A percentile compares a stretch with the other conserved stretches of the same genome.
These are phyloP conservation scores for Apamea monoglypha DNA, from an alignment of 2,888 invertebrate species.

Conservation along the genomic window DNA sequence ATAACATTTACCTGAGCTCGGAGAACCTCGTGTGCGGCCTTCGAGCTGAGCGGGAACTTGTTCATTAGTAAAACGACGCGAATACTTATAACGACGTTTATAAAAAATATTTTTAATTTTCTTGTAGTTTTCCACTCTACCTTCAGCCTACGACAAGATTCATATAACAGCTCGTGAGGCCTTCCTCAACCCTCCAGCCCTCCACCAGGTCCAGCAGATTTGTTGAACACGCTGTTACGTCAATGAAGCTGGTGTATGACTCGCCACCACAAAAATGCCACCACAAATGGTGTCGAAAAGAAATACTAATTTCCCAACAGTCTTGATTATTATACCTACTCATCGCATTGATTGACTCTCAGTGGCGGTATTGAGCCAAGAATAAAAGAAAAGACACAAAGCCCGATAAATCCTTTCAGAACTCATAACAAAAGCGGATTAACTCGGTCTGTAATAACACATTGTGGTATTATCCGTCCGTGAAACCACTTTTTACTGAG, in stretches of 20 bases:
- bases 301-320: conserved; percentile 29
- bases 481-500: conserved; percentile 75
- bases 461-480: conserved; percentile 75
- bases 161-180: not conserved
- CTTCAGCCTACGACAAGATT: not conserved
- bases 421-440: conserved; percentile 84
- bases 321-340: conserved; percentile 36
- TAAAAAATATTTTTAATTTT: not conserved
- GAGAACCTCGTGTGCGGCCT: conserved; percentile 43
- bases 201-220: not conserved
- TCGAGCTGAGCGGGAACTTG: conserved; percentile 18
- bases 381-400: conserved; percentile 76
- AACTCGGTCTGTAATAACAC: conserved; percentile 81
- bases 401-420: conserved; percentile 79
- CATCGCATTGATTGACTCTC: conserved; percentile 66
- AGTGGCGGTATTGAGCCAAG: conserved; percentile 71
- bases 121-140: not conserved
- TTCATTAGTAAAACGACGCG: conserved; percentile 40
- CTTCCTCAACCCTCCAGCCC: not conserved
- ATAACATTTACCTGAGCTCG: conserved; percentile 62
- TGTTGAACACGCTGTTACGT: not conserved
- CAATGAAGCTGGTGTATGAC: not conserved
- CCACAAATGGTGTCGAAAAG: not conserved
- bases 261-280: no score
- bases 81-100: not conserved